Base-by-base conservation (phyloP, 2,797 vertebrate species). In the Pseudocheirus occidentalis region DNA sequence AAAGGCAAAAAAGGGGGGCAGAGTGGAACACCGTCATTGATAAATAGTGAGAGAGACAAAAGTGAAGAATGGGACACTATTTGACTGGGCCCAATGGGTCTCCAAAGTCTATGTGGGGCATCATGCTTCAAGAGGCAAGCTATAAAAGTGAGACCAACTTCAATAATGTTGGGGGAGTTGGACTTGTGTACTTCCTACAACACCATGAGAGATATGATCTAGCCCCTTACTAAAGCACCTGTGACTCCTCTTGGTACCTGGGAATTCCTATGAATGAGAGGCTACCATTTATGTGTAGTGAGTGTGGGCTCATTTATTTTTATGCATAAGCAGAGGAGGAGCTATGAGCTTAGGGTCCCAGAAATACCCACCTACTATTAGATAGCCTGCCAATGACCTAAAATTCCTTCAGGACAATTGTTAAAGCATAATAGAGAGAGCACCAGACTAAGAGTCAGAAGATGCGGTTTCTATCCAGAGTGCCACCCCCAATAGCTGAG, bases 221-320 rank as follows among this genome's bases (percentile, higher is more conserved):
- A 6, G 6, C 66, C n/a, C n/a, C 16, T 81, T 40, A n/a, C 66
- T 81, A 46, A 81, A 81, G 18, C 5, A 40, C n/a, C 18, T 73
- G 18, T 31, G 90, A 5, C 10, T 58, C 10, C 56, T 52, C 11
- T 92, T 40, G 66, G n/a, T 54, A 34, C 0, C 46, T 18, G 27
- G 21, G 31, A 4, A 7, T 12, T 10, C 29, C 52, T 18, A 0
- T 34, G 54, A 0, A 5, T 31, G 5, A 28, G 50, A 50, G 21
- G 46, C 18, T 21, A 1, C 18, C n/a, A 81, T 81, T 40, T 24
- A 81, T 0, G 0, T 2, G 4, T 12, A 1, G 0, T 6, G 4
- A 14, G 11, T 7, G 62, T n/a, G 66, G 34, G 31, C 59, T 62
- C 31, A 62, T 62, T 5, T 34, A 62, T 34, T 34, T 62, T 62